Percentiles rank a stretch among this genome's conserved stretches.
phyloP scores from a whole-genome alignment of 2,888 invertebrate species.

The Brassicogethes aeneus region DNA sequence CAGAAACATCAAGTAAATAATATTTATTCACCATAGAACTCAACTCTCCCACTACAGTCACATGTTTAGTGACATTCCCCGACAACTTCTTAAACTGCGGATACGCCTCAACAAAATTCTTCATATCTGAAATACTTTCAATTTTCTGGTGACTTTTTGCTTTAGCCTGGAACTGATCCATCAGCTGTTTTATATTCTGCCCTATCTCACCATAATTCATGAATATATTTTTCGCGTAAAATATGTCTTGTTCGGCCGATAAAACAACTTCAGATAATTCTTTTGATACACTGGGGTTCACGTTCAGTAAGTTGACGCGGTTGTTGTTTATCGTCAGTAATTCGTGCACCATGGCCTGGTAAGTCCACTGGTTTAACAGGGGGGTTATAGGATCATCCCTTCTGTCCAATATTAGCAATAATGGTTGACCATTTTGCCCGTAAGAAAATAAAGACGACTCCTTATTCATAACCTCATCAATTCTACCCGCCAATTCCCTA shows the following conservation, averaged over 20 bases:
- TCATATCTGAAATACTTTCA: constrained; percentile 98
- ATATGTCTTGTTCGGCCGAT: constrained; percentile 93
- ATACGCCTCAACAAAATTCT: constrained; percentile 95
- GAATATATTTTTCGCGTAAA: constrained; percentile 91
- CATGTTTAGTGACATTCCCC: constrained; percentile 94
- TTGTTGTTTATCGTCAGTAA: constrained; percentile 87
- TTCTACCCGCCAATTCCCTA: constrained; percentile 73
- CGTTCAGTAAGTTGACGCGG: constrained; percentile 79
- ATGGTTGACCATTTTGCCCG: constrained; percentile 64
- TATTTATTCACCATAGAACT: constrained; percentile 72
- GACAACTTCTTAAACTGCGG: constrained; percentile 97
- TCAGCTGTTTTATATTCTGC: constrained; percentile 88
- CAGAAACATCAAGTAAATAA: constrained; percentile 81
- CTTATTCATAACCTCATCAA: constrained; percentile 76
- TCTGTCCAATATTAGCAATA: constrained; percentile 85
- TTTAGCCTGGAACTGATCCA: constrained; percentile 89
- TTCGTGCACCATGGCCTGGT: constrained; percentile 99
- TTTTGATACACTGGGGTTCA: constrained; percentile 69
- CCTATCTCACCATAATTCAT: constrained; percentile 98
- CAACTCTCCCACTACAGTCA: constrained; percentile 92
- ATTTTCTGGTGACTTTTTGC: constrained; percentile 94
- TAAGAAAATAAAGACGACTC: constrained; percentile 85
- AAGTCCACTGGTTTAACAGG: constrained; percentile 95
- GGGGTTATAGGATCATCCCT: constrained; percentile 95
- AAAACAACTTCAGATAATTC: constrained; percentile 90